Evolutionary conservation across 2,888 invertebrate species (phyloP).

Genomic region (Cepaea hortensis): DNA sequence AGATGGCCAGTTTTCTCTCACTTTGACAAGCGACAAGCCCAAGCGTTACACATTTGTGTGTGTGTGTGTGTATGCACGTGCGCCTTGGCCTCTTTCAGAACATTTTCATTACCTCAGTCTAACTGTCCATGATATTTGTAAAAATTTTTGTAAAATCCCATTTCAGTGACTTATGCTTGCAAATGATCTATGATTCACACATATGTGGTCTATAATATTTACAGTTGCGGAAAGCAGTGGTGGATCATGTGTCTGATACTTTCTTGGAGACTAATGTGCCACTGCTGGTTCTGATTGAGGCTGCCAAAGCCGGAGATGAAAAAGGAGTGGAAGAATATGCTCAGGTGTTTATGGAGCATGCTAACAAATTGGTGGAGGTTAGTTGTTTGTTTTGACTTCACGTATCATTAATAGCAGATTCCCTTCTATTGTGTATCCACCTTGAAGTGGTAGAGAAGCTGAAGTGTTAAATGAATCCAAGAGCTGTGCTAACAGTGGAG

Average conservation of each 20-base stretch:
- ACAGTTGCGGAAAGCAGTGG: constrained; percentile 93
- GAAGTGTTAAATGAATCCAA: no score
- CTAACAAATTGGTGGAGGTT: constrained; percentile 96
- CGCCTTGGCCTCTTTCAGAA: neutral
- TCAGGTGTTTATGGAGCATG: constrained; percentile 93
- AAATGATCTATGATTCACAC: neutral
- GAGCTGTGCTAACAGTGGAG: no score
- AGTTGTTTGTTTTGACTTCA: neutral
- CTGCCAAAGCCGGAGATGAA: constrained; percentile 86
- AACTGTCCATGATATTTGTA: neutral
- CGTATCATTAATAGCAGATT: no score
- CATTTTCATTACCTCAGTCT: neutral
- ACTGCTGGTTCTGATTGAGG: constrained; percentile 93
- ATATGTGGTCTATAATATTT: constrained; percentile 21
- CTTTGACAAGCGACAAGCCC: no score
- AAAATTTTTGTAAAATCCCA: neutral
- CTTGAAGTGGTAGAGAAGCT: no score
- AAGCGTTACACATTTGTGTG: no score
- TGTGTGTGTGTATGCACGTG: no score
- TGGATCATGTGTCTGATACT: constrained; percentile 89
- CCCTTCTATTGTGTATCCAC: no score
- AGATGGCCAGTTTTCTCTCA: no score
- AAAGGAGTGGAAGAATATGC: constrained; percentile 88
- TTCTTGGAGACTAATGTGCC: constrained; percentile 98
- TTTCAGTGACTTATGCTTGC: neutral